Base-by-base conservation (phyloP, 1,140 invertebrate genomes). In the Philaenus spumarius region DNA sequence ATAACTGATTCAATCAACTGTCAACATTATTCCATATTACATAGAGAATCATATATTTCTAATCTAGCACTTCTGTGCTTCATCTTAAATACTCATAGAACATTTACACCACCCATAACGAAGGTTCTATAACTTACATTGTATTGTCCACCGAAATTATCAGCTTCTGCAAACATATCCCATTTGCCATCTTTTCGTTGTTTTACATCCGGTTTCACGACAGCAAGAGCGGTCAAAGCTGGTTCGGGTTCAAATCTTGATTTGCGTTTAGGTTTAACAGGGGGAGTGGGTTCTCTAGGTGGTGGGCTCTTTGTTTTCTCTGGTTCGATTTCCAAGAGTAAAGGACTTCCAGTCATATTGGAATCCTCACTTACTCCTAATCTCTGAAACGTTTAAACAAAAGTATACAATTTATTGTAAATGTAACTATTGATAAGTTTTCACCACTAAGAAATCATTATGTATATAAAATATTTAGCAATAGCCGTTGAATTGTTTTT, bases 151-250 rank as follows among this genome's bases (percentile, higher is more conserved):
- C 86, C 81, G 71, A 92, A 90, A 70, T 85, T 89, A 70, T 97
- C 93, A 55, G 86, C 86, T 72, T 93, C 89, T 2, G 89, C 87
- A 75, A 92, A 93, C 86, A 92, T 93, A 69, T 91, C 89, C 82
- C 87, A 85, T 66, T 86, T 81, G 47, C 82, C 78, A 39, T 80
- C 82, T 63, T 76, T 73, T 3, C 65, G 62, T 57, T 62, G 55
- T 15, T 54, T 22, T 68, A 75, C 68, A 59, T 72, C 66, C 1
- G 12, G 6, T n/a, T 51, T 51, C 1, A 19, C 46, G 7, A 2
- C n/a, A 14, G 35, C 42, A 62, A 58, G n/a, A 45, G 55, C 9
- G 61, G 66, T 47, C 15, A 30, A 35, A 19, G 66, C 65, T 53
- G 68, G 59, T 66, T 68, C 62, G 56, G 62, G 60, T 62, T 67